Evolutionary conservation across 2,797 vertebrate genomes (phyloP).

Genomic region (Catamblyrhynchus diadema): DNA sequence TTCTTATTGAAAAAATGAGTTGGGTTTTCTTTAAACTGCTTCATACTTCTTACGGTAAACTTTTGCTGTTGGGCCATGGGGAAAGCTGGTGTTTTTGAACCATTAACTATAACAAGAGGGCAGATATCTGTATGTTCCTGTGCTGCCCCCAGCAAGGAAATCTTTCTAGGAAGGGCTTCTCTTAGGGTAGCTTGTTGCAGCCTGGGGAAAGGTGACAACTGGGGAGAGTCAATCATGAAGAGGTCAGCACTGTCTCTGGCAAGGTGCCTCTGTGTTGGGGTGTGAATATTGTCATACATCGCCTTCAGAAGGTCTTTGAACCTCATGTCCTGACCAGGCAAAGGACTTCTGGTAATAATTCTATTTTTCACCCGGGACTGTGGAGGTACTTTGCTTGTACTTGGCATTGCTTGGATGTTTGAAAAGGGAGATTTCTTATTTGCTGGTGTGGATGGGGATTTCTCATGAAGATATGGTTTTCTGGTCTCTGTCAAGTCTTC

Average conservation of each 20-base stretch:
- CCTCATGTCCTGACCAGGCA: constrained; percentile 15
- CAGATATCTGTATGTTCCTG: constrained; percentile 59
- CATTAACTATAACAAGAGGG: constrained; percentile 65
- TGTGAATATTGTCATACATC: constrained; percentile 53
- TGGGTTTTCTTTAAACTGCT: constrained; percentile 77
- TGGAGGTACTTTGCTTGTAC: constrained; percentile 69
- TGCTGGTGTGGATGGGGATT: constrained; percentile 57
- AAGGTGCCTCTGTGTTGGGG: constrained; percentile 3
- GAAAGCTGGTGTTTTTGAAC: constrained; percentile 74
- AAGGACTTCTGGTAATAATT: background rate
- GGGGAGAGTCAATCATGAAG: constrained; percentile 49
- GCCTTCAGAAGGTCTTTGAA: constrained; percentile 68
- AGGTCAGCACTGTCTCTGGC: constrained; percentile 28
- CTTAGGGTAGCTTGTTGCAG: constrained; percentile 69
- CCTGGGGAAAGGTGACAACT: constrained; percentile 69
- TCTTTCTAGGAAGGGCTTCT: constrained; percentile 72
- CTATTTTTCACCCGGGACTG: constrained; percentile 69
- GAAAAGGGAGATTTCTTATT: constrained; percentile 25
- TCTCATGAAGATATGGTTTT: constrained; percentile 60
- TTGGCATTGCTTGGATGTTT: constrained; percentile 31
- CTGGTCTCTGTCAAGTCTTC: constrained; percentile 39
- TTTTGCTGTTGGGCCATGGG: constrained; percentile 74
- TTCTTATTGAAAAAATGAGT: constrained; percentile 51
- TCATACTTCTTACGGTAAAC: constrained; percentile 73
- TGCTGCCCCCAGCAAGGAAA: constrained; percentile 74